Evolutionary conservation across 2,888 invertebrate species (phyloP), one percentile per base, ranked within the genome.

Genomic region (Linnaemya vulpina): DNA sequence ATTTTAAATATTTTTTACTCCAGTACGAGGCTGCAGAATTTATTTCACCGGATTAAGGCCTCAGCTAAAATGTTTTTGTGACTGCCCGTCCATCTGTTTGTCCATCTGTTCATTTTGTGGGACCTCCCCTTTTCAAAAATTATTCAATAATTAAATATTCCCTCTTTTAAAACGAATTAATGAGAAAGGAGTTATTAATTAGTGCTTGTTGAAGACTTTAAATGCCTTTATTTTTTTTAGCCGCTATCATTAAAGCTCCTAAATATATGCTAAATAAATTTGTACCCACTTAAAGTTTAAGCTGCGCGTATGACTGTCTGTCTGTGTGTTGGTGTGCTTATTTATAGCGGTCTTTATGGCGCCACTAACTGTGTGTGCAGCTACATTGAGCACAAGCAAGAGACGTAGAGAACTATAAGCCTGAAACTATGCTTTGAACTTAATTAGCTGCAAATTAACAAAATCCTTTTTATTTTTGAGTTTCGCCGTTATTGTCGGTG

Each of bases 371-470:
- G 67, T 20, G 10, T 46, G 20, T 25, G 38, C 25, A 49, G 15
- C 46, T 25, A 13, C 11, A 65, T 5, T 13, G 10, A 43, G 73
- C 25, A 43, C 22, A 25, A 43, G 20, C 13, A 58, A 67, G 30
- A 10, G 55, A 38, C 13, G 20, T 1, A 15, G 4, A 74, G 15
- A 22, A 49, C 38, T 55, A 4, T 17, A 46, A 81, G 83, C 79
- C 86, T 82, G 73, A 62, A 84, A 86, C 73, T 84, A 82, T 80
- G 77, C 77, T 84, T 65, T 79, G 73, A 85, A 82, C 79, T 83
- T 86, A 86, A 87, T 87, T 87, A 87, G 86, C 84, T 85, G 85
- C 62, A 82, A 85, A 87, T 86, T 86, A 86, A 82, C 82, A 79
- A 80, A 85, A 13, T 70, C 38, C 58, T 78, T 75, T 40, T 63